Percentiles rank a stretch among this genome's conserved stretches.
Conservation (phyloP, 2,113 vertebrate species). For the Paratilapia polleni region DNA sequence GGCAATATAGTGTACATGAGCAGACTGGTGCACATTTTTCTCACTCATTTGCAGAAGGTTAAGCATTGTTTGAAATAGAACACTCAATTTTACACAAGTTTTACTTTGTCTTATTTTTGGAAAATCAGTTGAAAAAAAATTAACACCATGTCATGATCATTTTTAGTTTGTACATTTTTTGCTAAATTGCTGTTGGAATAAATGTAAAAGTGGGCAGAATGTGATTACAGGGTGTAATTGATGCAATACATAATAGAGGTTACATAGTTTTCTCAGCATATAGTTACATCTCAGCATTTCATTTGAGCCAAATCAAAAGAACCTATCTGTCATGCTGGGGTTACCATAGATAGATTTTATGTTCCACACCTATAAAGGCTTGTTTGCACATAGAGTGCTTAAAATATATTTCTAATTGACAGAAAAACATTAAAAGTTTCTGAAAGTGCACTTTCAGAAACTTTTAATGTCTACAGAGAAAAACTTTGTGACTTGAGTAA, state of each 20-base stretch:
- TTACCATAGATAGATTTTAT: conserved; percentile 2
- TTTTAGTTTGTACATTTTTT: conserved; percentile 14
- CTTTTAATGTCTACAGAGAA: not conserved
- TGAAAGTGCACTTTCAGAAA: not conserved
- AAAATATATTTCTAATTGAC: not conserved
- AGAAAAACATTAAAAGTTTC: not conserved
- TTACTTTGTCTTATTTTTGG: not conserved
- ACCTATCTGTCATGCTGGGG: conserved; percentile 18
- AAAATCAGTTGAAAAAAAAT: not conserved
- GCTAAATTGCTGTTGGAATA: not conserved
- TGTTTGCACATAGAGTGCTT: not conserved
- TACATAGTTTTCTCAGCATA: conserved; percentile 27
- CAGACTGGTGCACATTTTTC: not conserved
- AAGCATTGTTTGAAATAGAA: not conserved
- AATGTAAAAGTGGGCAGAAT: conserved; percentile 22
- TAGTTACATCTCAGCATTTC: not conserved
- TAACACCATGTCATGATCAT: not conserved
- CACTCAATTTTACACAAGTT: not conserved
- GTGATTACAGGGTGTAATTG: conserved; percentile 32
- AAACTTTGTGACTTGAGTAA: not conserved
- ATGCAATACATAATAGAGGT: conserved; percentile 6
- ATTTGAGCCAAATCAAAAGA: conserved; percentile 45
- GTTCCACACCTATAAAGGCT: not conserved
- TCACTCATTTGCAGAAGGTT: not conserved
- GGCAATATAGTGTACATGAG: no score